Evolutionary conservation across 1,140 invertebrate genomes (phyloP).

Genomic region (Psilanteris sp.): DNA sequence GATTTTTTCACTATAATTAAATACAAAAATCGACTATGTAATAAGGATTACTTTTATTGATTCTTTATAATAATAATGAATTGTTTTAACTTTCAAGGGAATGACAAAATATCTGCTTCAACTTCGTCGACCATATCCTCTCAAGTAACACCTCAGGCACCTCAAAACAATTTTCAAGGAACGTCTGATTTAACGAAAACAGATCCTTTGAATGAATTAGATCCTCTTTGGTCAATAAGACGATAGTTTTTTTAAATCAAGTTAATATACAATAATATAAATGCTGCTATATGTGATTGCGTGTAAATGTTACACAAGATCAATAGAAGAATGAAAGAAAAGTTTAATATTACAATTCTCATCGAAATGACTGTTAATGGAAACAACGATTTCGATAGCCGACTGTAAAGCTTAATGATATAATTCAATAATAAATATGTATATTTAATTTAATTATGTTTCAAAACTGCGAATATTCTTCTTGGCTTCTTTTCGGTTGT

Average conservation of each 20-base stretch:
- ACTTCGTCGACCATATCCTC: conserved; percentile 2
- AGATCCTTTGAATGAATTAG: conserved; percentile 45
- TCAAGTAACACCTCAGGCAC: conserved; percentile 8
- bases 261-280: neutral
- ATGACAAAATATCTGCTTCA: conserved; percentile 38
- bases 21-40: neutral
- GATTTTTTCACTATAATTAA: conserved; percentile 13
- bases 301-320: neutral
- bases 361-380: neutral
- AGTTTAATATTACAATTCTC: neutral
- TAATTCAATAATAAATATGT: neutral
- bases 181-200: conserved; percentile 31
- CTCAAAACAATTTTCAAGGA: conserved; percentile 30
- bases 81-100: conserved; percentile 24
- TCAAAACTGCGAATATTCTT: neutral
- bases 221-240: conserved; percentile 55
- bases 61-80: too few species aligned
- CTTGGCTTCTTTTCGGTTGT: conserved; percentile 36
- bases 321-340: neutral
- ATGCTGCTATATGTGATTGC: neutral
- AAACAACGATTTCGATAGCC: neutral
- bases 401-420: conserved; percentile 26
- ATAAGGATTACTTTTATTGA: too few species aligned
- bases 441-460: conserved; percentile 9
- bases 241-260: conserved; percentile 33